Conservation (phyloP, 1,140 invertebrate species). For the Drosophila ficusphila region DNA sequence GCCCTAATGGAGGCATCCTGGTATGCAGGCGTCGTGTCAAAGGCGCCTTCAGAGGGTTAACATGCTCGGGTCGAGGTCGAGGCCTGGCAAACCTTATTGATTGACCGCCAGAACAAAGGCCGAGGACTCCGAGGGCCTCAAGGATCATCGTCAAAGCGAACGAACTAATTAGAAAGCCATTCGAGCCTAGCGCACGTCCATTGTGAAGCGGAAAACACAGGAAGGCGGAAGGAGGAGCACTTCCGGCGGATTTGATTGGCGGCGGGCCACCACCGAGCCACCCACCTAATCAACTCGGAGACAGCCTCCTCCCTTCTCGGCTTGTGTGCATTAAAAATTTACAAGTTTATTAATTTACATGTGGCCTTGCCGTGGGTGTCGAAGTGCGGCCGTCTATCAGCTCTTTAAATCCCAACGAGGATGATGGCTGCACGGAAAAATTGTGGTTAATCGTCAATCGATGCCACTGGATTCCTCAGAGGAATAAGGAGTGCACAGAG, state of each 20-base stretch:
- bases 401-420: constrained; percentile 40
- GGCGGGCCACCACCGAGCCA: constrained; percentile 21
- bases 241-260: constrained; percentile 37
- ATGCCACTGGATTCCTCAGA: constrained; percentile 4
- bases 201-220: constrained; percentile 32
- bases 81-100: constrained; percentile 53
- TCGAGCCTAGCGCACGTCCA: constrained; percentile 48
- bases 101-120: constrained; percentile 58
- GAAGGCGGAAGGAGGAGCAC: constrained; percentile 20
- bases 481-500: not conserved
- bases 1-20: not conserved
- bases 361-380: constrained; percentile 20
- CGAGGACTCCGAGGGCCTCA: constrained; percentile 56
- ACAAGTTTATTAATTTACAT: constrained; percentile 79
- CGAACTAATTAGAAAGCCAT: constrained; percentile 79
- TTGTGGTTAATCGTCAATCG: constrained; percentile 41
- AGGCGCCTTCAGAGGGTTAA: constrained; percentile 28
- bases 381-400: constrained; percentile 21
- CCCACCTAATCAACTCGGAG: constrained; percentile 21
- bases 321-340: constrained; percentile 71
- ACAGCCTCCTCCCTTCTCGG: not conserved
- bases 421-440: constrained; percentile 26
- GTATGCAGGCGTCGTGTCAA: not conserved
- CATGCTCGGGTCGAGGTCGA: constrained; percentile 48
- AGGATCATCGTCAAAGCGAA: constrained; percentile 68